Conservation (phyloP, 2,797 vertebrate species). For the Aythya fuligula region DNA sequence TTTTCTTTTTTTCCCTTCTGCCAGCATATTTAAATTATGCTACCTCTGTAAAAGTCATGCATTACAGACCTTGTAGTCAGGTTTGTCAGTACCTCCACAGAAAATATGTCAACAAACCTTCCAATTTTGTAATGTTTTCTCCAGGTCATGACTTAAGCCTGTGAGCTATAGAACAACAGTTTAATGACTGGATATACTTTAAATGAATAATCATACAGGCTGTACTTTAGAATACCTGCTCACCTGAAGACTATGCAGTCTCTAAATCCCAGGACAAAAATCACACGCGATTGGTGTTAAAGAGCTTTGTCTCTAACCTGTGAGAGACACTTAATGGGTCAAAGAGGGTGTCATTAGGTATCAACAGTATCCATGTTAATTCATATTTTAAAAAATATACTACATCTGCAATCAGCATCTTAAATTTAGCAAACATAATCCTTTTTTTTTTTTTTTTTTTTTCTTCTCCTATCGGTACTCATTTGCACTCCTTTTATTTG, state of each 20-base stretch:
- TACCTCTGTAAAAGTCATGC: neutral
- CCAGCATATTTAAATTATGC: neutral
- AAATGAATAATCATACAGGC: neutral
- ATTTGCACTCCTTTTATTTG: constrained; percentile 52
- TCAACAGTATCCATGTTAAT: neutral
- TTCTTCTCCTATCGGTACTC: neutral
- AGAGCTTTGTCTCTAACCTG: neutral
- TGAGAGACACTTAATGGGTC: accelerated
- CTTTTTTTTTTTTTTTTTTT: constrained; percentile 57
- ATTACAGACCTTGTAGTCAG: neutral
- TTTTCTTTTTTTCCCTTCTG: neutral
- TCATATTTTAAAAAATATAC: neutral
- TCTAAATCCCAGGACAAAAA: neutral
- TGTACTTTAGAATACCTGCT: neutral
- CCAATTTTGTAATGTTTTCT: neutral
- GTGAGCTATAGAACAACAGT: neutral
- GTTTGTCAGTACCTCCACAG: neutral
- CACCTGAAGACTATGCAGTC: neutral
- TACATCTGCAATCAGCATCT: constrained; percentile 34
- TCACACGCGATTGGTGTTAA: neutral
- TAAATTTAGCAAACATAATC: constrained; percentile 59
- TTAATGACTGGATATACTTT: neutral
- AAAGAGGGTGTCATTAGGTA: neutral
- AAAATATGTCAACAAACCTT: neutral
- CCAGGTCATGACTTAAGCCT: neutral